Percentiles rank a stretch among this genome's conserved stretches.
Conservation (phyloP, 2,888 invertebrate genomes). For the Machimus rusticus region DNA sequence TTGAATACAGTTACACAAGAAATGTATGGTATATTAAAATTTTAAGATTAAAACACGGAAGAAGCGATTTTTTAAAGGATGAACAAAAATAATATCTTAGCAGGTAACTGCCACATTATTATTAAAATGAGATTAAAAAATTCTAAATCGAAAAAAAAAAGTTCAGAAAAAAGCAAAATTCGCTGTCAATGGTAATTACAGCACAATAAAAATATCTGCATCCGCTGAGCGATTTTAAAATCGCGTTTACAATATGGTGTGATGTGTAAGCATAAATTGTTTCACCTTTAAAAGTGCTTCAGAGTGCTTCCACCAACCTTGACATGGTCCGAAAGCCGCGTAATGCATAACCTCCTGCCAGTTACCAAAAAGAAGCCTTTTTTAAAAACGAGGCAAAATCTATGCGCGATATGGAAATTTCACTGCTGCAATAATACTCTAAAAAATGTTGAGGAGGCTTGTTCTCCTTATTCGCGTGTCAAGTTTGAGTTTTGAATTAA, state of each 20-base stretch:
- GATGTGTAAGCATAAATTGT: background rate
- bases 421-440: slow-evolving; percentile 12
- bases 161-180: no score
- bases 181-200: background rate
- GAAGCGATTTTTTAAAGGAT: no score
- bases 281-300: background rate
- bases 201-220: background rate
- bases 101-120: no score
- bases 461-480: slow-evolving; percentile 17
- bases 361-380: background rate
- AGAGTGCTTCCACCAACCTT: background rate
- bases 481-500: slow-evolving; percentile 14
- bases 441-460: slow-evolving; percentile 6
- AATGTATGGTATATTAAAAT: no score
- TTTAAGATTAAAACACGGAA: no score
- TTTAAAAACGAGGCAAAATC: background rate
- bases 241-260: background rate
- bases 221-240: background rate
- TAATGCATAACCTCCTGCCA: background rate
- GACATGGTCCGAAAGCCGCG: background rate
- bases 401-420: slow-evolving; percentile 23
- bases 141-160: background rate
- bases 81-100: no score
- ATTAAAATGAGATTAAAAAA: background rate
- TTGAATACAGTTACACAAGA: no score